These are phyloP conservation scores for Hydropotes inermis DNA, from an alignment of 2,113 vertebrate species.

Conservation along the genomic window DNA sequence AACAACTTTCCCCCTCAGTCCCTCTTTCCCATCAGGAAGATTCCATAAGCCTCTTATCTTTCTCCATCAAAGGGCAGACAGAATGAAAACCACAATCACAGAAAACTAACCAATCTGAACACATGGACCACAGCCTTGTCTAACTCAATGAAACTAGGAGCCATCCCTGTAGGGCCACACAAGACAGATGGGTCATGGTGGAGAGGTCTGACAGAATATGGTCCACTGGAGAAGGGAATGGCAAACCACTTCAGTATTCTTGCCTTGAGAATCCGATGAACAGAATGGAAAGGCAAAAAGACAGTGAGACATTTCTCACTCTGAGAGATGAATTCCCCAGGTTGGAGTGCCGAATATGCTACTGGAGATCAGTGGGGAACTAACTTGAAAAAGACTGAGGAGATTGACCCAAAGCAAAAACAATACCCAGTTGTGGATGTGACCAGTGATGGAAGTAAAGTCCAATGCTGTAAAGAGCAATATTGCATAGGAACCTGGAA, in stretches of 20 bases:
- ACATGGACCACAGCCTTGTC: background rate
- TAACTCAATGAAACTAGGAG: background rate
- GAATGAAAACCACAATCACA: background rate
- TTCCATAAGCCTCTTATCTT: background rate
- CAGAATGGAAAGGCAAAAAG: background rate
- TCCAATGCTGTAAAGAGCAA: background rate
- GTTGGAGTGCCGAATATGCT: background rate
- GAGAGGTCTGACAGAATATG: background rate
- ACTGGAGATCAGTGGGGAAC: background rate
- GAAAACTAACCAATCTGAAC: background rate
- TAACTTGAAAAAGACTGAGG: background rate
- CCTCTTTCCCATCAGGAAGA: background rate
- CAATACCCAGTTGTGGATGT: background rate
- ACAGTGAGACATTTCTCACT: too few species aligned
- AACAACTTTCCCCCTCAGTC: background rate
- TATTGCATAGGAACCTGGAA: background rate
- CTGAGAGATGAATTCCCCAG: too few species aligned
- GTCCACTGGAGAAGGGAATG: background rate
- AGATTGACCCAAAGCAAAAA: background rate
- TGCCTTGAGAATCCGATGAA: background rate
- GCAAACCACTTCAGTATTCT: background rate
- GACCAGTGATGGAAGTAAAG: background rate
- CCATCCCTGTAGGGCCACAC: background rate
- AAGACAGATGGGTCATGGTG: accelerated
- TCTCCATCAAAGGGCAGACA: background rate